Conservation (phyloP, 2,888 invertebrate genomes). For the Eurois occulta region DNA sequence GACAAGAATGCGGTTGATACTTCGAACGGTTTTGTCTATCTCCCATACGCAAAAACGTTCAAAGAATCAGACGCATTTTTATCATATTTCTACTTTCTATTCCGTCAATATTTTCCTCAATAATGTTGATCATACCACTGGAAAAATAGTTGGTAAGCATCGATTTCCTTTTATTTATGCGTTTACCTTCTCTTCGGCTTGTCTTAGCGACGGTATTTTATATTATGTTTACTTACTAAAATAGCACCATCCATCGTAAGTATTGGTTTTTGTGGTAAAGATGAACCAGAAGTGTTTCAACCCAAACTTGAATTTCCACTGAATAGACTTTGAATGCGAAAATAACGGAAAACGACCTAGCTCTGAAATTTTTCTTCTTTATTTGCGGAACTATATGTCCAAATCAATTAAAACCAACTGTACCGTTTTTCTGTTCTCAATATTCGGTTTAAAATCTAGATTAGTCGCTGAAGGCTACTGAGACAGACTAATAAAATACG, state of each 20-base stretch:
- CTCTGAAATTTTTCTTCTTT: neutral
- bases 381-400: neutral
- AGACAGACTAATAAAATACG: constrained; percentile 2
- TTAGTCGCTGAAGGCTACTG: neutral
- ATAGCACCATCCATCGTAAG: neutral
- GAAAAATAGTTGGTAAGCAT: neutral
- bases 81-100: neutral
- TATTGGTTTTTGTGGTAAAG: neutral
- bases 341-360: neutral
- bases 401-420: too few relatives aligned
- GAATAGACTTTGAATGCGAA: neutral
- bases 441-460: neutral
- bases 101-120: neutral
- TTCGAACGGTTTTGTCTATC: neutral
- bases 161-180: neutral
- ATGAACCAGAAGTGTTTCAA: neutral
- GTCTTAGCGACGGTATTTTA: neutral
- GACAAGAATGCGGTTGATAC: constrained; percentile 5
- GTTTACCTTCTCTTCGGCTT: neutral
- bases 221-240: neutral
- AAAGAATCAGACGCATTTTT: neutral
- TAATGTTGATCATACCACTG: neutral
- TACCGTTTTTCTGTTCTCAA: neutral
- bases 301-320: neutral
- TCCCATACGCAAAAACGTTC: neutral